These are phyloP conservation scores for Drosophila cardini DNA, from an alignment of 1,140 invertebrate genomes.

Conservation along the genomic window DNA sequence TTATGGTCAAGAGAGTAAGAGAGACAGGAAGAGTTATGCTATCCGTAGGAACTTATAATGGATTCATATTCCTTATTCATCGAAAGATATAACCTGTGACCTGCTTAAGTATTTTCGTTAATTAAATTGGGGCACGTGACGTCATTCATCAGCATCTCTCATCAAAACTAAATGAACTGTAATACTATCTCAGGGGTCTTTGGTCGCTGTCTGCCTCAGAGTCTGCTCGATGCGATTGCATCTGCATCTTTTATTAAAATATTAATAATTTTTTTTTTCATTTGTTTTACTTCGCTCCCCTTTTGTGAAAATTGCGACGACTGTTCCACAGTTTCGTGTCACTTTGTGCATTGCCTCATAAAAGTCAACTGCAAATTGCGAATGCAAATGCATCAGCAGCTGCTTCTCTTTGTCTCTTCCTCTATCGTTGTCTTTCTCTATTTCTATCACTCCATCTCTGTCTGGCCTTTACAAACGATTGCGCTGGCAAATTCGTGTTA, in stretches of 20 bases:
- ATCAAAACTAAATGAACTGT: conserved; percentile 39
- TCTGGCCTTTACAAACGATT: conserved; percentile 1
- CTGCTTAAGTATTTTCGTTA: conserved; percentile 9
- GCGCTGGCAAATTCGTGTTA: conserved; percentile 49
- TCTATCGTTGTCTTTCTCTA: conserved; percentile 10
- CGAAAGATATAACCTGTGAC: background rate
- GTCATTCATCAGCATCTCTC: conserved; percentile 29
- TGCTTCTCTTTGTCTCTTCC: conserved; percentile 24
- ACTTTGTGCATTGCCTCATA: conserved; percentile 50
- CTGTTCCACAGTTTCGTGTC: conserved; percentile 35
- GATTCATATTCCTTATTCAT: background rate
- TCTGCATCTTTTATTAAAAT: conserved; percentile 36
- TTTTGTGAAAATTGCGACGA: background rate
- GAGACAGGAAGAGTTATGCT: background rate
- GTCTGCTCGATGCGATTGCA: conserved; percentile 23
- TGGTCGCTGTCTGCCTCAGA: background rate
- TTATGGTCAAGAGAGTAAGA: conserved; percentile 13
- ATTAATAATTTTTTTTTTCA: conserved; percentile 33
- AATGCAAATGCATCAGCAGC: conserved; percentile 39
- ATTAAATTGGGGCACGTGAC: conserved; percentile 43
- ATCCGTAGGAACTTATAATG: background rate
- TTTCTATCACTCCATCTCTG: conserved; percentile 1
- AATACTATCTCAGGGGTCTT: conserved; percentile 18
- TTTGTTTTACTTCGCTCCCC: conserved; percentile 24
- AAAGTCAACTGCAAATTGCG: conserved; percentile 61